Conservation (phyloP, 2,888 invertebrate genomes). For the Ichneumoninae sp. region DNA sequence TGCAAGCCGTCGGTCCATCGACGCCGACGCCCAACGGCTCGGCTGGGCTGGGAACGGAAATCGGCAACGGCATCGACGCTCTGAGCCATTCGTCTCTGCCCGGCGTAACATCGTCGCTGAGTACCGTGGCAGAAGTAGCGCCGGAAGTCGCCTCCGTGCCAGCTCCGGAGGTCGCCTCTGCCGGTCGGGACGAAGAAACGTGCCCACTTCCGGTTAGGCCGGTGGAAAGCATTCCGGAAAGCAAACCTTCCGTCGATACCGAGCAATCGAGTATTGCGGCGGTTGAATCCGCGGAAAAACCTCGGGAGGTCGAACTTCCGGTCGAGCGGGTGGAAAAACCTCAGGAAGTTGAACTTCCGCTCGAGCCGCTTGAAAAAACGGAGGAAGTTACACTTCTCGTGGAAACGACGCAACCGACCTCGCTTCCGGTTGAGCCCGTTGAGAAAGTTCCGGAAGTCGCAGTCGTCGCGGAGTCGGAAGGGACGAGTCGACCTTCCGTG, state of each 20-base stretch:
- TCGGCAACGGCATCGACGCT: slow-evolving; percentile 56
- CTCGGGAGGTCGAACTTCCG: slow-evolving; percentile 1
- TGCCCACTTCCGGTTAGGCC: slow-evolving; percentile 9
- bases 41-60: slow-evolving; percentile 29
- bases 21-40: slow-evolving; percentile 58
- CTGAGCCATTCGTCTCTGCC: slow-evolving; percentile 15
- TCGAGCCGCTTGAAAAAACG: slow-evolving; percentile 22
- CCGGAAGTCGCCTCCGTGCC: slow-evolving; percentile 10
- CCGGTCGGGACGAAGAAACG: neutral
- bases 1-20: slow-evolving; percentile 53
- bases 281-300: slow-evolving; percentile 33
- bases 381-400: slow-evolving; percentile 39
- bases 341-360: slow-evolving; percentile 22
- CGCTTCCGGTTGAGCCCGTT: slow-evolving; percentile 30
- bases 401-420: slow-evolving; percentile 40
- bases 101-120: slow-evolving; percentile 14
- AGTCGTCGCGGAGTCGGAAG: slow-evolving; percentile 2
- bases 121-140: slow-evolving; percentile 14
- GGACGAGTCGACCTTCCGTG: neutral
- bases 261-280: neutral
- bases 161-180: neutral
- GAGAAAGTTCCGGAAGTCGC: slow-evolving; percentile 44
- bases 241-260: slow-evolving; percentile 30
- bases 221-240: neutral
- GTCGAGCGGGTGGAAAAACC: slow-evolving; percentile 6